Evolutionary conservation across 2,113 vertebrate genomes (phyloP).

Genomic region (Ciconia boyciana): DNA sequence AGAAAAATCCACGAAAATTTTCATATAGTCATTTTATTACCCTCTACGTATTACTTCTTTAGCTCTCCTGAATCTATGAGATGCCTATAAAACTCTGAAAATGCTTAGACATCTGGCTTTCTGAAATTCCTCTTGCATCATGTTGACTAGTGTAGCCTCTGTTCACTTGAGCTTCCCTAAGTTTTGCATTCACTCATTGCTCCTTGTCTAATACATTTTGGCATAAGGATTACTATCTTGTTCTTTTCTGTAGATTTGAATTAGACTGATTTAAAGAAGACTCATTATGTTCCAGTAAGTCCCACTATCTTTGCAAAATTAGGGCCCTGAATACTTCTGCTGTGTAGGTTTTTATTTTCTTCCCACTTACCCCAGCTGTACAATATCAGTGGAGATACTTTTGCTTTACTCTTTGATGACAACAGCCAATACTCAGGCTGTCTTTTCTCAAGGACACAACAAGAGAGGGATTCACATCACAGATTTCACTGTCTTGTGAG

Average conservation of each 20-base stretch:
- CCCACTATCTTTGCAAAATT: neutral
- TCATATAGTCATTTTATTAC: no score
- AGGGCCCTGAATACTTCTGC: neutral
- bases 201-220: neutral
- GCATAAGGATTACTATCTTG: neutral
- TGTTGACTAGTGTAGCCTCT: neutral
- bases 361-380: neutral
- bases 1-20: neutral
- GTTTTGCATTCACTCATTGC: neutral
- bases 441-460: neutral
- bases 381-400: neutral
- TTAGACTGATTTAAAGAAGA: neutral
- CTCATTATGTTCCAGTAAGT: no score
- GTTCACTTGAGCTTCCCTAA: neutral
- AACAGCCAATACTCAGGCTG: neutral
- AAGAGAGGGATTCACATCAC: neutral
- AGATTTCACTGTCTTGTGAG: no score
- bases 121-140: neutral
- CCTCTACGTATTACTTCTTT: neutral
- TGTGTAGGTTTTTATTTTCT: neutral
- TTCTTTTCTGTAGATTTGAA: neutral
- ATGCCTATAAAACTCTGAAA: neutral
- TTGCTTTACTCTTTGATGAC: neutral
- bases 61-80: neutral
- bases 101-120: neutral